These are phyloP conservation scores for Sebastes minor DNA, from an alignment of 2,797 vertebrate species.

Conservation along the genomic window DNA sequence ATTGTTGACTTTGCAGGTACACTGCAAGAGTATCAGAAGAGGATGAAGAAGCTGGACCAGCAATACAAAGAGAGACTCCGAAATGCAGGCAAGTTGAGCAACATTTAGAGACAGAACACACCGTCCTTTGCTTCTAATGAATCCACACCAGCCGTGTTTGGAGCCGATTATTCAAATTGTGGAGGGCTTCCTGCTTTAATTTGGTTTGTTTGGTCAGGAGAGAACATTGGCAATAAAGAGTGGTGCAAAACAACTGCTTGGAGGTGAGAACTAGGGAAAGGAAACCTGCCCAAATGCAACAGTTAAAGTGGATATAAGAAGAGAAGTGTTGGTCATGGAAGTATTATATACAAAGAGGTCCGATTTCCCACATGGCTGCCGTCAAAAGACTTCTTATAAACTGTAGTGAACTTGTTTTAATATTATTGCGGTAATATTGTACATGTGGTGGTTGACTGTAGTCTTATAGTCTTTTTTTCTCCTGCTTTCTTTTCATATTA, in stretches of 20 bases:
- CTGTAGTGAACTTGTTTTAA: background rate
- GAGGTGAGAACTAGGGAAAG: background rate
- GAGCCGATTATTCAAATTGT: background rate
- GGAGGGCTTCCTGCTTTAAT: background rate
- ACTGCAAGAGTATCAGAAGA: conserved; percentile 97
- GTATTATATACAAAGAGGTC: background rate
- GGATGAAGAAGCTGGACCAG: conserved; percentile 98
- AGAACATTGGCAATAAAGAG: background rate
- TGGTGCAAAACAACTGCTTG: background rate
- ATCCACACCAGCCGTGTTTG: background rate
- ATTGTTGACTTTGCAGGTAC: conserved; percentile 82
- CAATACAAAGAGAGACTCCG: conserved; percentile 97
- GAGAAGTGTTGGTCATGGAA: background rate
- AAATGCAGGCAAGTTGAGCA: conserved; percentile 88
- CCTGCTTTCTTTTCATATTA: background rate
- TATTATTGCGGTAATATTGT: background rate
- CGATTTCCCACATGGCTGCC: background rate
- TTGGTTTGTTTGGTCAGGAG: background rate
- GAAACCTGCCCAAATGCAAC: background rate
- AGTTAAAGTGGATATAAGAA: background rate
- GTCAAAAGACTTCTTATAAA: background rate
- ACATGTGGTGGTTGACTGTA: background rate
- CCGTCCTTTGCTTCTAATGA: background rate
- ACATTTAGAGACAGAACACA: background rate
- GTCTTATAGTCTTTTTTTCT: background rate